A percentile compares a stretch with the other conserved stretches of the same genome.
Conservation (phyloP, 1,140 invertebrate species). For the Steinernema khuongi region DNA sequence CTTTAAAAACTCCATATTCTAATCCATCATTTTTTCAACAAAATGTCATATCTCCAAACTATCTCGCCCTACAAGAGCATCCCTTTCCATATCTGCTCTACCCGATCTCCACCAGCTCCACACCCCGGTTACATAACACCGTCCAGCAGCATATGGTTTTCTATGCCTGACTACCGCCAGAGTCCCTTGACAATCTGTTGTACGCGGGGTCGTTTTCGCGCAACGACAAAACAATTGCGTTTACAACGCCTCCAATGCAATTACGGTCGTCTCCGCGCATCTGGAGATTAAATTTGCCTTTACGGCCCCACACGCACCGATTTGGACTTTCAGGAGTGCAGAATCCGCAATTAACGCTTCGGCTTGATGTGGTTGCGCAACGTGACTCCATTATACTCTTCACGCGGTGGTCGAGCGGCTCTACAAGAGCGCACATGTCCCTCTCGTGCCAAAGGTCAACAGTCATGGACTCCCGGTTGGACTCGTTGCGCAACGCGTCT, state of each 20-base stretch:
- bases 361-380: slow-evolving; percentile 1
- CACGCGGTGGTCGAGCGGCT: not conserved
- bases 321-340: not conserved
- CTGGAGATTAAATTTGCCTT: slow-evolving; percentile 4
- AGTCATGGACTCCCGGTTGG: slow-evolving; percentile 3
- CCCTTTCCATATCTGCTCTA: no score
- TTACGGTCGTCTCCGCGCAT: not conserved
- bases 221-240: slow-evolving; percentile 16
- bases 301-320: not conserved
- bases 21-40: no score
- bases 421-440: slow-evolving; percentile 6
- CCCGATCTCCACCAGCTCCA: not conserved
- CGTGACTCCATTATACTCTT: not conserved
- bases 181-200: not conserved
- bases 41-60: no score
- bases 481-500: slow-evolving; percentile 10
- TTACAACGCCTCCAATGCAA: slow-evolving; percentile 4
- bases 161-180: not conserved
- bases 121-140: not conserved
- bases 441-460: not conserved
- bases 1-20: no score
- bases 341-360: not conserved
- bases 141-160: not conserved
- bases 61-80: no score
- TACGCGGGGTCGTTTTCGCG: not conserved